Percentiles rank a stretch among this genome's conserved stretches.
phyloP scores from a whole-genome alignment of 1,140 invertebrate genomes.

The Olivierus martensii region DNA sequence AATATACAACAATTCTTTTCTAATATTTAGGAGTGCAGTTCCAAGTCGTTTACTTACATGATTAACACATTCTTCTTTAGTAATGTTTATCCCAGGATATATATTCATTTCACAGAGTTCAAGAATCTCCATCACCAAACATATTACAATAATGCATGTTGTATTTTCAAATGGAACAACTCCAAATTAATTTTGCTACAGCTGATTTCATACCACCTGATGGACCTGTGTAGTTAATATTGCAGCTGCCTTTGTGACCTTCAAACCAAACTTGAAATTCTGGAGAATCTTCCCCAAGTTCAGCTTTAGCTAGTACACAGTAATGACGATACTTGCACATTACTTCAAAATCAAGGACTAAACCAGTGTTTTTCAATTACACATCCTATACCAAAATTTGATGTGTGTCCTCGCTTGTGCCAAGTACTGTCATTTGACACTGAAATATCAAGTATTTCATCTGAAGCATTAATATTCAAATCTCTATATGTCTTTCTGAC shows the following conservation, averaged over 20 bases:
- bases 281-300: background rate
- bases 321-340: background rate
- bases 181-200: background rate
- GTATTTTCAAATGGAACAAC: background rate
- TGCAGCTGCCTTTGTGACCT: background rate
- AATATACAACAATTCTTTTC: too few relatives aligned
- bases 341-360: background rate
- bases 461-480: too few relatives aligned
- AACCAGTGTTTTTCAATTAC: background rate
- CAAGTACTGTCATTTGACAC: too few relatives aligned
- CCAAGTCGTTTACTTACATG: too few relatives aligned
- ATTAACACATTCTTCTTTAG: too few relatives aligned
- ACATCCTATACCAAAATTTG: background rate
- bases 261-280: background rate
- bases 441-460: too few relatives aligned
- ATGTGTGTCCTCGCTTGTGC: background rate
- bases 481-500: too few relatives aligned
- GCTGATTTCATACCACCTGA: background rate
- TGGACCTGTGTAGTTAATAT: background rate
- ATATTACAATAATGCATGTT: too few relatives aligned
- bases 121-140: too few relatives aligned
- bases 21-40: too few relatives aligned
- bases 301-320: background rate
- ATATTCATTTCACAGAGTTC: too few relatives aligned
- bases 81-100: too few relatives aligned